These are phyloP conservation scores for Salvator merianae DNA, from an alignment of 2,113 vertebrate genomes.

Conservation along the genomic window DNA sequence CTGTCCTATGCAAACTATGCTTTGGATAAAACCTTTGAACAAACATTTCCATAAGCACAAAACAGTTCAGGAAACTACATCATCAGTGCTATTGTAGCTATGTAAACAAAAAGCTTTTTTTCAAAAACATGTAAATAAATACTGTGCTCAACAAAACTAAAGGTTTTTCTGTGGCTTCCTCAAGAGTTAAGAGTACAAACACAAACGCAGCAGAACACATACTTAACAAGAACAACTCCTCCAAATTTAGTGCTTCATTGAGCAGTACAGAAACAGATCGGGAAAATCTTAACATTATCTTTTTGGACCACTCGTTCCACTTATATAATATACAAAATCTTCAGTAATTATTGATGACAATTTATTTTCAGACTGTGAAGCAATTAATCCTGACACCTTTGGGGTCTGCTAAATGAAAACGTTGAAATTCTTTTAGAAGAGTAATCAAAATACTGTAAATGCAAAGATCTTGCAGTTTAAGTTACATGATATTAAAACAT, in stretches of 20 bases:
- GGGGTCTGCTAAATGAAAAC: constrained; percentile 7
- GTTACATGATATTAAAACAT: constrained; percentile 52
- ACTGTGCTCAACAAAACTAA: neutral
- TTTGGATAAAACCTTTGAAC: neutral
- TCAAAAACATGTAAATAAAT: neutral
- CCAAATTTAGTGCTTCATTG: neutral
- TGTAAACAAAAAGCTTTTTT: neutral
- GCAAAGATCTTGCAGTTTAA: constrained; percentile 1
- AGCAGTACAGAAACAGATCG: neutral
- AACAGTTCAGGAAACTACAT: neutral
- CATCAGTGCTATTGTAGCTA: neutral
- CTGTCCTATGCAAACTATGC: neutral
- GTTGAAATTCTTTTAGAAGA: constrained; percentile 42
- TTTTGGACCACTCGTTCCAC: neutral
- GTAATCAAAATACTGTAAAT: neutral
- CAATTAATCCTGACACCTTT: constrained; percentile 29
- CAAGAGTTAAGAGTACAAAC: neutral
- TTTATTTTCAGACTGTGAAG: neutral
- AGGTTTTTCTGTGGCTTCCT: no score
- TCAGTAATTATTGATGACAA: constrained; percentile 6
- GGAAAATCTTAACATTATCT: neutral
- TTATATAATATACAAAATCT: neutral
- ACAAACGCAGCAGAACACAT: neutral
- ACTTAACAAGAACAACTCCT: neutral
- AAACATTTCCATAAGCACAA: neutral